phyloP scores from a whole-genome alignment of 2,797 vertebrate genomes.

The Galagoides demidoff region DNA sequence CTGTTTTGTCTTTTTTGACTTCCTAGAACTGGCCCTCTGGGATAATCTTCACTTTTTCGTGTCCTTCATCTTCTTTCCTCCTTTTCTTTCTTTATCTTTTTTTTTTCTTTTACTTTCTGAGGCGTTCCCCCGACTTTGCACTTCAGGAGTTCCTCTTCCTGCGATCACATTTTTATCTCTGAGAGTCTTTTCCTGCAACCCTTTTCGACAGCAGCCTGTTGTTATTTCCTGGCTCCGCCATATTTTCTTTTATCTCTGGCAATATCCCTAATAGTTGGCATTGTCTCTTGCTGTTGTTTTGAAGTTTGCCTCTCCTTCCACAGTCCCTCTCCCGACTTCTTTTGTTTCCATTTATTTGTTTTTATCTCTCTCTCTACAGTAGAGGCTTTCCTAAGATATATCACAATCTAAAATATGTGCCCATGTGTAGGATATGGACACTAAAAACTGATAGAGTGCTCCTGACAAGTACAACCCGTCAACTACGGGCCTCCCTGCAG shows the following conservation, averaged over 20 bases:
- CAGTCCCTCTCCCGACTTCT: not conserved
- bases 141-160: not conserved
- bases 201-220: not conserved
- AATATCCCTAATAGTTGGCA: not conserved
- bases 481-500: not conserved
- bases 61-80: not conserved
- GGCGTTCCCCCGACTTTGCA: not conserved
- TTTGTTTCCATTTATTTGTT: not conserved
- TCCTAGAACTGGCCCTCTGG: not conserved
- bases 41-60: not conserved
- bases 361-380: not conserved
- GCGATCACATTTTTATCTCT: not conserved
- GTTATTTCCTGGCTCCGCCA: not conserved
- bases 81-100: not conserved
- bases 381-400: not conserved
- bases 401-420: not conserved
- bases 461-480: not conserved
- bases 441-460: not conserved
- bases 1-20: not conserved
- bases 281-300: not conserved
- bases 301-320: not conserved
- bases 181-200: not conserved
- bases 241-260: not conserved
- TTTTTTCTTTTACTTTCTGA: not conserved
- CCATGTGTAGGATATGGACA: not conserved